Conservation (phyloP, 1,140 invertebrate species). For the Cylas formicarius region DNA sequence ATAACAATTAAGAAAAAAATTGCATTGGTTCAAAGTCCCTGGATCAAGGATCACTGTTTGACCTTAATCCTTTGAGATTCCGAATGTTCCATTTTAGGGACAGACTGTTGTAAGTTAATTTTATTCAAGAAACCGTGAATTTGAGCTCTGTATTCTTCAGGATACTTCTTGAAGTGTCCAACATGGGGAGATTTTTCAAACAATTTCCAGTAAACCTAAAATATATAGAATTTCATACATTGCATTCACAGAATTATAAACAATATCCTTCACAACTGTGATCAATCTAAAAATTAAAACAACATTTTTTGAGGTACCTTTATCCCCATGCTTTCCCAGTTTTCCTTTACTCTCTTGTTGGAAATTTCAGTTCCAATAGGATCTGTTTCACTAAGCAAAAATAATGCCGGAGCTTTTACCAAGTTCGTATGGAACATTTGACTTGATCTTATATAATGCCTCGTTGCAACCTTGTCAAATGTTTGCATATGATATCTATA, state of each 20-base stretch:
- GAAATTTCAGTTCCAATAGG: constrained; percentile 64
- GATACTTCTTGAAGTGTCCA: constrained; percentile 67
- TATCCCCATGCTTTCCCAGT: constrained; percentile 59
- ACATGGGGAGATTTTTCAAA: constrained; percentile 82
- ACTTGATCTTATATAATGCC: constrained; percentile 74
- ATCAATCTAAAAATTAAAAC: constrained; percentile 15
- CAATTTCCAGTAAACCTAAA: constrained; percentile 69
- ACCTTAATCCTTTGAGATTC: not conserved
- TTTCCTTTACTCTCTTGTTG: constrained; percentile 58
- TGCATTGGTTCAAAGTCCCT: too few species aligned
- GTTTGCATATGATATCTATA: constrained; percentile 66
- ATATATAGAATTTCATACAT: too few species aligned
- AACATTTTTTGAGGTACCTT: constrained; percentile 44
- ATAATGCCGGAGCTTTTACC: constrained; percentile 65
- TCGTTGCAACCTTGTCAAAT: constrained; percentile 69
- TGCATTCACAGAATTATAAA: too few species aligned
- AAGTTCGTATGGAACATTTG: constrained; percentile 71
- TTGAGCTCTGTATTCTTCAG: constrained; percentile 65
- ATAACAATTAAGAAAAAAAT: too few species aligned
- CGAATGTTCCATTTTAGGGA: not conserved
- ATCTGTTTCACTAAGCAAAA: constrained; percentile 74
- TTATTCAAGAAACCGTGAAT: constrained; percentile 23
- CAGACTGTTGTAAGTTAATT: constrained; percentile 12
- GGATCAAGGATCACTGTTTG: too few species aligned
- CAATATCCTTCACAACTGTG: too few species aligned